Conservation (phyloP, 92 coral and sea anemone genomes). For the Blastomussa wellsi region DNA sequence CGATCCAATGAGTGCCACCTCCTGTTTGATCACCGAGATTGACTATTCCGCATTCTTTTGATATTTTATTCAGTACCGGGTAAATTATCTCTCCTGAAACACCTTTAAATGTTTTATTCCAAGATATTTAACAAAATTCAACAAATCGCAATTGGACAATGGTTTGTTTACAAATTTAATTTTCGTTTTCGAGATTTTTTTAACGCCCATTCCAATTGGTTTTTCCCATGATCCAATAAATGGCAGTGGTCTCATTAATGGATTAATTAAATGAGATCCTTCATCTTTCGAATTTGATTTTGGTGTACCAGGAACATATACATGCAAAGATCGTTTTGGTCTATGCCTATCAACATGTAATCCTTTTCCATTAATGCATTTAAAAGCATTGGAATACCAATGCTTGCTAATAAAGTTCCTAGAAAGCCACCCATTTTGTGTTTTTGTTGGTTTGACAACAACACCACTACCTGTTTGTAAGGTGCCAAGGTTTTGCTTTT, state of each 20-base stretch:
- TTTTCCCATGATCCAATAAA: slow-evolving; percentile 15
- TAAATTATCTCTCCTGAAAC: neutral
- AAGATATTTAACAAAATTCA: neutral
- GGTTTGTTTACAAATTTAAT: slow-evolving; percentile 36
- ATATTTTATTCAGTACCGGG: neutral
- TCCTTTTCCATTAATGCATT: neutral
- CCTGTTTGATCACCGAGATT: neutral
- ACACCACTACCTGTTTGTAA: neutral
- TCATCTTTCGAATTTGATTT: neutral
- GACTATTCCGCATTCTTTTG: slow-evolving; percentile 23
- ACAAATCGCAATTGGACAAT: slow-evolving; percentile 15
- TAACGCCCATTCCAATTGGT: neutral
- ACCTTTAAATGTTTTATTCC: neutral
- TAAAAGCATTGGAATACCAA: slow-evolving; percentile 24
- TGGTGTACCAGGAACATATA: neutral
- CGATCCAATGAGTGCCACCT: slow-evolving; percentile 24
- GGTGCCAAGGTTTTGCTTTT: neutral
- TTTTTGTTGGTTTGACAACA: neutral
- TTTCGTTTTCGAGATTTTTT: slow-evolving; percentile 20
- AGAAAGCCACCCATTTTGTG: neutral
- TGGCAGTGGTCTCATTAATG: neutral
- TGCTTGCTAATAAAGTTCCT: slow-evolving; percentile 13
- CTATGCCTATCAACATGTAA: slow-evolving; percentile 4
- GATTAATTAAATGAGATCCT: neutral
- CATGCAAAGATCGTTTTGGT: neutral